phyloP scores from a whole-genome alignment of 2,888 invertebrate species.

The Cosmorhoe ocellata region DNA sequence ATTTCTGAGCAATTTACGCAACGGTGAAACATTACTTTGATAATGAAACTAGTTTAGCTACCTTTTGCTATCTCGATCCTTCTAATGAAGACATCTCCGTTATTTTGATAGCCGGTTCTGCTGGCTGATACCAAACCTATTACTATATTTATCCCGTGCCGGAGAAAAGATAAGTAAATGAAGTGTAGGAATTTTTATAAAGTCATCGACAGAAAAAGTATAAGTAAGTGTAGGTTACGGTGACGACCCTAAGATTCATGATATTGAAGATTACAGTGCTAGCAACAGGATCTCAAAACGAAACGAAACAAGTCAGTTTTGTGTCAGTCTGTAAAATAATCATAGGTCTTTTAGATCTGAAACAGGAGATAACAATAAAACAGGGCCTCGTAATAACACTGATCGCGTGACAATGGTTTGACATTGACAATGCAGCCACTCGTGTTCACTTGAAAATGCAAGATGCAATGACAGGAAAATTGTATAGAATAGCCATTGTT shows the following conservation, averaged over 20 bases:
- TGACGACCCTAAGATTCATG: too few species aligned
- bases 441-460: constrained; percentile 44
- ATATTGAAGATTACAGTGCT: too few species aligned
- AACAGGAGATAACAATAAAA: constrained; percentile 13
- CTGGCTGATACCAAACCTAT: not conserved
- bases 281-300: too few species aligned
- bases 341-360: constrained; percentile 10
- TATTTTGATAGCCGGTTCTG: constrained; percentile 11
- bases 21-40: constrained; percentile 16
- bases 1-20: constrained; percentile 11
- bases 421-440: constrained; percentile 66
- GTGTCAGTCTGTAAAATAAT: not conserved
- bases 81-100: constrained; percentile 19
- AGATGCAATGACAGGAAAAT: constrained; percentile 46
- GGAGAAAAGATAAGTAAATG: too few species aligned
- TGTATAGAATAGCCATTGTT: constrained; percentile 33
- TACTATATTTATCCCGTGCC: too few species aligned
- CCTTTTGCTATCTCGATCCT: constrained; percentile 14
- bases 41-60: constrained; percentile 23
- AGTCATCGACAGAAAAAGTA: too few species aligned
- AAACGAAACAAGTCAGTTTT: not conserved
- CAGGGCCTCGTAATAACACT: constrained; percentile 24
- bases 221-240: too few species aligned
- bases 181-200: too few species aligned
- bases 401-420: constrained; percentile 58